Base-by-base conservation (phyloP, 1,140 invertebrate species). In the Dermatophagoides farinae region DNA sequence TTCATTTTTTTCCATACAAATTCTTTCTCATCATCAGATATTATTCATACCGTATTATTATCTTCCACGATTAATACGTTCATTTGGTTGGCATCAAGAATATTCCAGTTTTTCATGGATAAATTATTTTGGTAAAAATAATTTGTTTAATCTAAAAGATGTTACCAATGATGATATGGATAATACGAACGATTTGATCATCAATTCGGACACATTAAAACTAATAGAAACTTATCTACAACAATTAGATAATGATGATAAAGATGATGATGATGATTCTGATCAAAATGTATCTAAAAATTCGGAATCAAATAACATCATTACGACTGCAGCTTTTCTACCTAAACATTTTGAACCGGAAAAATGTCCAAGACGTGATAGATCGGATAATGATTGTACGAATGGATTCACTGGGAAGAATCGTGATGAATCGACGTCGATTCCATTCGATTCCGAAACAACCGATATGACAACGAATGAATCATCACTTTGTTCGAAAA, bases 21-120 rank as follows among this genome's bases (percentile, higher is more conserved):
- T n/a, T n/a, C n/a, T n/a, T 87, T 47, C 71, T 93, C 60, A 76
- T 89, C 52, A 88, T 90, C 68, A 82, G 83, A 67, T 89, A 89
- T 0, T 91, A 88, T 82, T 88, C 93, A 71, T 16, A 43, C 38
- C 43, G 2, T 44, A 31, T 31, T 31, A 31, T 31, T 31, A 31
- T 31, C 8, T 31, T 31, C 31, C 31, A 31, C 8, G 2, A 31
- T 31, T 4, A 2, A 8, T 31, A 4, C 31, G 31, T 31, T 8
- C 2, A 31, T 4, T 4, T 31, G 31, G 31, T 31, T 31, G 31
- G 31, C 2, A 31, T 31, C 2, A 8, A 31, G 8, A 31, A 31
- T 31, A 4, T 31, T 31, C 31, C 31, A 31, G 8, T 31, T 31
- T 31, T 31, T 4, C 31, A 31, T 31, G 31, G 31, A 31, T 8